Evolutionary conservation across 1,140 invertebrate genomes (phyloP), one percentile per base, ranked within the genome.

Genomic region (Mactra quadrangularis): DNA sequence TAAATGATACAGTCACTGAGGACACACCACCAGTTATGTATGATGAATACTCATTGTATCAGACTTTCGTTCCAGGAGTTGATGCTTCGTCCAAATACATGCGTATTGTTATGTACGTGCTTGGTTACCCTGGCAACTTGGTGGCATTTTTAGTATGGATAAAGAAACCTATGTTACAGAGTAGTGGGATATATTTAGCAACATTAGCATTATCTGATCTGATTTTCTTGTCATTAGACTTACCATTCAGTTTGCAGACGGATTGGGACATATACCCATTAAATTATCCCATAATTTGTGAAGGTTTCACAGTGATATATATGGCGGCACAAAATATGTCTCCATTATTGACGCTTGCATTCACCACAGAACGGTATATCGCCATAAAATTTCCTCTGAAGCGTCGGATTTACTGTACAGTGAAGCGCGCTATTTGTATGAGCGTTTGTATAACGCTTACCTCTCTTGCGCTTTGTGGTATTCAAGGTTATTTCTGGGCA

Each of bases 381-480:
- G 98, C 98, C 0, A 98, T 99, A 0, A 99, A 98, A 90, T 97
- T 98, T 93, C 98, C 98, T 0, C 94, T 99, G n/a, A 95, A 95
- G 82, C 45, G 91, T 27, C 85, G 90, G 38, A 83, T 86, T 17
- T 89, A 88, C 66, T 92, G 91, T 70, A 99, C 97, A 0, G 97
- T 97, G 87, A 96, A 96, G 17, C 94, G 97, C 52, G 97, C 98
- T 7, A 85, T 88, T 15, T 83, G 87, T 11, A 89, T 89, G 4
- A 89, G 91, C 33, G 62, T 66, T 3, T 84, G 59, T 27, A 78
- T 92, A 31, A 64, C 85, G 1, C 6, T 87, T 4, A 50, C 85
- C 17, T 79, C 85, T 1, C 55, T 92, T 22, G 68, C 72, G 1
- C 57, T 91, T 11, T 84, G 85, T 41, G 72, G 79, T 0, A 88